Evolutionary conservation across 2,888 invertebrate species (phyloP), one percentile per base, ranked within the genome.

Genomic region (Pheosia gnoma): DNA sequence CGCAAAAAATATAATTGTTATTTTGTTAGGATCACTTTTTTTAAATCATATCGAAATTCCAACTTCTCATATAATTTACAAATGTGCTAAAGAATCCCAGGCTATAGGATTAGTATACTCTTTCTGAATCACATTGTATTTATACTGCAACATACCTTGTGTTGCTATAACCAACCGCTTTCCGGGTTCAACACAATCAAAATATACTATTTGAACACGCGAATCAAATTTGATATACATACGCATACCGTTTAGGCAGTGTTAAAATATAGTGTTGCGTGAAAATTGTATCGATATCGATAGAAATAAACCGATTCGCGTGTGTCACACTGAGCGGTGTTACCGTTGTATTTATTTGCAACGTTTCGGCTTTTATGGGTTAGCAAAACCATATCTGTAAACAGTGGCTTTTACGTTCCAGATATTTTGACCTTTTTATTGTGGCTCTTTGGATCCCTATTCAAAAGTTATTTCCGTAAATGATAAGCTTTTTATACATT

Each of bases 141-240:
- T 47, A 47, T 25, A 25, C 25, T 25, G n/a, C n/a, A 47, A n/a
- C n/a, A 47, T 47, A 47, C 47, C 47, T 47, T 57, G 62, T 25
- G 25, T 25, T 62, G 69, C 70, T 75, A 68, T 67, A 60, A 70
- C 66, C 75, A 72, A 67, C 77, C 77, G 65, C 75, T 81, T 81
- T 75, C 71, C 69, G 75, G 70, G 65, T 70, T 63, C 53, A 72
- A 72, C 71, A 78, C 66, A 65, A 70, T 66, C 65, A 66, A 70
- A 67, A 81, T 83, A 81, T 77, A 81, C 71, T 74, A 76, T 80
- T 83, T 80, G 73, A 82, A 75, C 86, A 81, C 84, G 83, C 83
- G 82, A 84, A 84, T 82, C 81, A 76, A 80, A 77, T 83, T 82
- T 81, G 79, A 82, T 83, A 86, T 85, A 82, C 82, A 86, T 78